Percentiles rank a stretch among this genome's conserved stretches.
Conservation (phyloP, 2,797 vertebrate genomes). For the Ctenopoma multispine region DNA sequence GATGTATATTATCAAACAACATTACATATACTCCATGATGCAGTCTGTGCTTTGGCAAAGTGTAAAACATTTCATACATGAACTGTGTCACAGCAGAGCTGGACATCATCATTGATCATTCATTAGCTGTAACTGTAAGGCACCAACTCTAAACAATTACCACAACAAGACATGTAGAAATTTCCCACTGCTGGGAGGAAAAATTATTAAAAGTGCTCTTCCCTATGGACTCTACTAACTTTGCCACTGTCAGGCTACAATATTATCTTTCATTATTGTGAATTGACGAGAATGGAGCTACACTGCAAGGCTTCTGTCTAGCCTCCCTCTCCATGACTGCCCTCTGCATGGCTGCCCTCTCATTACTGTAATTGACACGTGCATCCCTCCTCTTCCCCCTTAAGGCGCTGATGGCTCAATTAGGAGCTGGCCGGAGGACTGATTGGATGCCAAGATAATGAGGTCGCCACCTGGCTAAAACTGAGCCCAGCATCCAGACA, state of each 20-base stretch:
- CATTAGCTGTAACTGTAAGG: constrained; percentile 32
- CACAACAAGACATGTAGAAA: constrained; percentile 33
- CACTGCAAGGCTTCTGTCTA: constrained; percentile 55
- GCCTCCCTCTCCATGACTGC: constrained; percentile 58
- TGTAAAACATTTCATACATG: constrained; percentile 14
- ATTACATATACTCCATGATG: constrained; percentile 7
- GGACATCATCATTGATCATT: constrained; percentile 36
- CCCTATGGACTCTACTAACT: constrained; percentile 35
- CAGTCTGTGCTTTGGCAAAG: constrained; percentile 3
- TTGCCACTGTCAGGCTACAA: constrained; percentile 40
- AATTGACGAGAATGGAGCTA: constrained; percentile 53
- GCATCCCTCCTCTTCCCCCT: constrained; percentile 72
- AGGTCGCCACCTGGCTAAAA: constrained; percentile 66
- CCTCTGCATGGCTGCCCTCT: constrained; percentile 76
- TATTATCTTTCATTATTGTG: constrained; percentile 64
- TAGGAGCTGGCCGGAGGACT: constrained; percentile 75
- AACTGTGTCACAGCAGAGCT: constrained; percentile 17
- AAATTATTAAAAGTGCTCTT: constrained; percentile 54
- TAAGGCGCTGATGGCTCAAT: constrained; percentile 81
- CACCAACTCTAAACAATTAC: constrained; percentile 46
- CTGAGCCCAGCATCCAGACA: constrained; percentile 44
- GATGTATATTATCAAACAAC: constrained; percentile 5
- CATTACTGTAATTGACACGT: constrained; percentile 83
- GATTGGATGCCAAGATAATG: constrained; percentile 77
- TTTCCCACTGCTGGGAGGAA: constrained; percentile 21